phyloP scores from a whole-genome alignment of 2,113 vertebrate genomes.

The Sinocyclocheilus anshuiensis region DNA sequence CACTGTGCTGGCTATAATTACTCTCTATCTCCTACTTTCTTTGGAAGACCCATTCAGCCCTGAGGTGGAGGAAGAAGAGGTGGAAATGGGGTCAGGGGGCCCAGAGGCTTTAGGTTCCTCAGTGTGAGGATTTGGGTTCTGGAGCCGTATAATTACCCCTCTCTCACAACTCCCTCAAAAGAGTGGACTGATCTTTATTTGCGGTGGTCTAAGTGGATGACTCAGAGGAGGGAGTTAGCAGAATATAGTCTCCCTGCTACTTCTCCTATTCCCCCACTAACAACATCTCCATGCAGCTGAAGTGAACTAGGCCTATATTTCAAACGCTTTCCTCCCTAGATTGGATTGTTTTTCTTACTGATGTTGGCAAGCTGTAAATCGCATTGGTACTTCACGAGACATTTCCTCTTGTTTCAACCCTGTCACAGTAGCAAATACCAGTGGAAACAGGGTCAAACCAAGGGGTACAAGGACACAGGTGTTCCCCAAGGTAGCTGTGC shows the following conservation, averaged over 20 bases:
- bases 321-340: neutral
- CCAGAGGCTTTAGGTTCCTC: slow-evolving; percentile 59
- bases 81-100: slow-evolving; percentile 44
- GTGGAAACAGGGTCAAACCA: slow-evolving; percentile 63
- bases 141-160: slow-evolving; percentile 69
- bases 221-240: slow-evolving; percentile 39
- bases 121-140: slow-evolving; percentile 60
- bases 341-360: slow-evolving; percentile 66
- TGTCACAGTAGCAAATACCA: slow-evolving; percentile 63
- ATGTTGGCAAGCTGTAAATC: slow-evolving; percentile 67
- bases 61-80: slow-evolving; percentile 47
- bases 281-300: neutral
- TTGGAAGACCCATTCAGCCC: slow-evolving; percentile 63
- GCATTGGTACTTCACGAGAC: slow-evolving; percentile 58
- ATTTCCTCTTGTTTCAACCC: slow-evolving; percentile 50
- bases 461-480: slow-evolving; percentile 74
- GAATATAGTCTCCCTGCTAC: slow-evolving; percentile 51
- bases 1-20: slow-evolving; percentile 68
- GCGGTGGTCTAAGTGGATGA: slow-evolving; percentile 46
- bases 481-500: slow-evolving; percentile 68
- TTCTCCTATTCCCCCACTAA: slow-evolving; percentile 27
- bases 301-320: neutral
- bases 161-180: slow-evolving; percentile 63
- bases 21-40: slow-evolving; percentile 50
- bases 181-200: slow-evolving; percentile 64